Evolutionary conservation across 2,113 vertebrate genomes (phyloP), one percentile per base, ranked within the genome.

Genomic region (Tichodroma muraria): DNA sequence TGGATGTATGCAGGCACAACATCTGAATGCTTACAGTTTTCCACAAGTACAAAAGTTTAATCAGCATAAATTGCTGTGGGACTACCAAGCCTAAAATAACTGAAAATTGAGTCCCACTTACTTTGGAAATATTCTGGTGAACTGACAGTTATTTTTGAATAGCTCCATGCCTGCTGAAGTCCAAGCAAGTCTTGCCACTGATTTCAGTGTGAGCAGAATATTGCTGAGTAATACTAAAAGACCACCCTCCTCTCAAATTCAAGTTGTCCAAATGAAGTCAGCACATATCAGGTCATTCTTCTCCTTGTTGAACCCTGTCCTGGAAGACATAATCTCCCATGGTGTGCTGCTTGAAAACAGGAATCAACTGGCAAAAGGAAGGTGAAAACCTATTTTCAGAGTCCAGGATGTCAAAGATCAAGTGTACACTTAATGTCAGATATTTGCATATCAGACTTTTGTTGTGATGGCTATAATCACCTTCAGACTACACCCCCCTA

Each of bases 381-480:
- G 21, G 25, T 31, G 37, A 85, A 84, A 70, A 20, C 14, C 6
- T 73, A 2, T 80, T 85, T 80, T 77, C 59, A 56, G 52, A 53
- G 18, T 37, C 45, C 30, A 85, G 14, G 8, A 15, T 69, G 20
- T 42, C 10, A 35, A 38, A 78, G 50, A 75, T 35, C 40, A 44
- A 44, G 20, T 33, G 16, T 21, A 25, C 3, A 3, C 11, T 38
- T 60, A 15, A 1, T 2, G 0, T 45, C 28, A 60, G 47, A 17
- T 7, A 13, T 47, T 70, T 47, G 19, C 16, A 33, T 31, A 25
- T 14, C 56, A 44, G n/a, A 31, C 6, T 76, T 65, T 57, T 80
- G 15, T 27, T 83, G 0, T 20, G 45, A 15, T 54, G 19, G 18
- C 15, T 45, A 9, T n/a, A 11, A 4, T 33, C 31, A 17, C 12